Base-by-base conservation (phyloP, 1,140 invertebrate genomes). In the Andricus grossulariae region DNA sequence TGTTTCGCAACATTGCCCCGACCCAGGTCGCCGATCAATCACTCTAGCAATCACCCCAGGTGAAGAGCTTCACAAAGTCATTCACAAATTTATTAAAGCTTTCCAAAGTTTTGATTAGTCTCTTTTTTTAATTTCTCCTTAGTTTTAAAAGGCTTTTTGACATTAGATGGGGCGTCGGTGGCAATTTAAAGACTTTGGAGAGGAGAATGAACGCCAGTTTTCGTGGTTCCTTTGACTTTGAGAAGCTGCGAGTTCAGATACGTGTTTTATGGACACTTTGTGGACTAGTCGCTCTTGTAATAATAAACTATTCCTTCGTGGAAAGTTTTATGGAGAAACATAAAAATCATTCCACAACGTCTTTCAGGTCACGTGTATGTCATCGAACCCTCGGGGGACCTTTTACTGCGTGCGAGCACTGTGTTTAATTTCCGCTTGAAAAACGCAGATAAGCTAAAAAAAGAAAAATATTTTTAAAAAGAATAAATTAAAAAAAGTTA, bases 381-480 rank as follows among this genome's bases (percentile, higher is more conserved):
- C 54, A 55, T 55, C 54, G 54, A 55, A 55, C 54, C 54, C 54
- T 25, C 54, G 11, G 54, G 10, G 12, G 18, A 82, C 80, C 77
- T 79, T 75, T 32, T 32, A 32, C 25, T 32, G 25, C 4, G 25
- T 32, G 25, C 25, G 25, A 32, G 25, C 25, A 32, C 25, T 32
- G 25, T 32, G 25, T 32, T 5, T 32, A 32, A 32, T 32, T 32
- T 32, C 25, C 25, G 3, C 25, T 32, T 3, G 25, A 32, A 32
- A 32, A 2, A 2, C 25, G 2, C 25, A 32, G 25, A 32, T 32
- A 32, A 32, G 25, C 25, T 32, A 32, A 32, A 32, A 32, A 32
- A 32, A 5, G 25, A 0, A 32, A 32, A 32, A 32, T 32, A 32
- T 32, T 25, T n/a, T n/a, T n/a, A n/a, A n/a, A n/a, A n/a, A n/a